phyloP scores from a whole-genome alignment of 64 coral and sea anemone genomes.

The Actinia equina region DNA sequence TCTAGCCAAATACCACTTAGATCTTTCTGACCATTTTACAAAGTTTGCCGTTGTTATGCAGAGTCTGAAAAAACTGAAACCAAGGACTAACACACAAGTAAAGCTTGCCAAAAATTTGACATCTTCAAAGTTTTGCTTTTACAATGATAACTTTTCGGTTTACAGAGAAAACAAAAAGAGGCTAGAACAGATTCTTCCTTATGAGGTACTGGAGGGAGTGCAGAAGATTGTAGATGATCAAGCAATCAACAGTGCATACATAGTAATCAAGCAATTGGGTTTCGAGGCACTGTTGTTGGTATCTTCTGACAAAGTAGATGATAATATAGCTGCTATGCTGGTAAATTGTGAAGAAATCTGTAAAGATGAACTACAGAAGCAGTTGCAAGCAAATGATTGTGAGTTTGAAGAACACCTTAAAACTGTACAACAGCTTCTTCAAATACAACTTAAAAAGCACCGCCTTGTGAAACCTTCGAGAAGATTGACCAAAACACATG shows the following conservation, averaged over 20 bases:
- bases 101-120: slow-evolving; percentile 82
- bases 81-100: slow-evolving; percentile 77
- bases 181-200: slow-evolving; percentile 56
- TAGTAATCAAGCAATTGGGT: slow-evolving; percentile 81
- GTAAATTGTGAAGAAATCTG: slow-evolving; percentile 85
- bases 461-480: slow-evolving; percentile 73
- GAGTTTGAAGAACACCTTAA: slow-evolving; percentile 73
- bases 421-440: slow-evolving; percentile 49
- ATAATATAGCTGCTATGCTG: slow-evolving; percentile 52
- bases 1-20: slow-evolving; percentile 77
- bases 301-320: slow-evolving; percentile 57
- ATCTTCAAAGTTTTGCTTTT: slow-evolving; percentile 74
- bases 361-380: slow-evolving; percentile 64
- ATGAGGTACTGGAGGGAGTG: slow-evolving; percentile 65
- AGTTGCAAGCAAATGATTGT: slow-evolving; percentile 41
- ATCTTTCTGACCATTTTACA: slow-evolving; percentile 93
- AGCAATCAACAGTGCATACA: slow-evolving; percentile 84
- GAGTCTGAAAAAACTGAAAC: slow-evolving; percentile 69
- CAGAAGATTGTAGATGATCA: slow-evolving; percentile 88
- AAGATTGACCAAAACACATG: slow-evolving; percentile 12
- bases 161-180: slow-evolving; percentile 77
- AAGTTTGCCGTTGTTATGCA: slow-evolving; percentile 99
- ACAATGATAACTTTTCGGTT: slow-evolving; percentile 72
- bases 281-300: slow-evolving; percentile 76
- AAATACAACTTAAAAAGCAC: slow-evolving; percentile 69